These are phyloP conservation scores for Sitobion miscanthi DNA, from an alignment of 1,140 invertebrate genomes.

Conservation along the genomic window DNA sequence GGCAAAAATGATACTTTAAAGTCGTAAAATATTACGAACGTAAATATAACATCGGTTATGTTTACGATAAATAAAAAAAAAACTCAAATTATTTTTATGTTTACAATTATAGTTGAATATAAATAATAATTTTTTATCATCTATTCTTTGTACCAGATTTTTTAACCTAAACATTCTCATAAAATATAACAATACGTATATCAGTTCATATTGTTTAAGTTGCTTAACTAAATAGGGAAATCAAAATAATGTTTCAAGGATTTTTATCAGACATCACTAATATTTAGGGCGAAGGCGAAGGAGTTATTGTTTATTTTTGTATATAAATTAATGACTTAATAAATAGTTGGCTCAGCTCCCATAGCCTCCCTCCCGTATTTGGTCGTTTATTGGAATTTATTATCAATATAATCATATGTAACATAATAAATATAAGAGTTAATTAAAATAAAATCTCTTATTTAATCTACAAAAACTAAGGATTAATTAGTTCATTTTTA, in stretches of 20 bases:
- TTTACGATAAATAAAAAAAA: background rate
- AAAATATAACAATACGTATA: background rate
- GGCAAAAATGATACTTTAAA: background rate
- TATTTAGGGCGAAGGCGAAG: background rate
- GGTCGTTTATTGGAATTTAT: too few relatives aligned
- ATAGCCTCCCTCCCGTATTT: too few relatives aligned
- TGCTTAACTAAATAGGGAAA: conserved; percentile 6
- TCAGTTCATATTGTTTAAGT: background rate
- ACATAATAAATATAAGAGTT: too few relatives aligned
- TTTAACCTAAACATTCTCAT: background rate
- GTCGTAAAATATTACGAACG: background rate
- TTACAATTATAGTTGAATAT: background rate
- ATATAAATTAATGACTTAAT: too few relatives aligned
- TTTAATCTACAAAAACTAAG: too few relatives aligned
- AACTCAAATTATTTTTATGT: background rate
- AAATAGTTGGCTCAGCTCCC: background rate
- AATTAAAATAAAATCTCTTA: too few relatives aligned
- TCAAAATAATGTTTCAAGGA: conserved; percentile 23
- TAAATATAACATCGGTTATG: background rate
- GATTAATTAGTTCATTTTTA: too few relatives aligned
- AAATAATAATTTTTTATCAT: background rate
- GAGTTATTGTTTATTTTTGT: background rate
- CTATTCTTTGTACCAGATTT: background rate
- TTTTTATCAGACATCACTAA: conserved; percentile 1
- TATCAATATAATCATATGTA: too few relatives aligned